Evolutionary conservation across 2,888 invertebrate species (phyloP), one percentile per base, ranked within the genome.

Genomic region (Drosophila helvetica): DNA sequence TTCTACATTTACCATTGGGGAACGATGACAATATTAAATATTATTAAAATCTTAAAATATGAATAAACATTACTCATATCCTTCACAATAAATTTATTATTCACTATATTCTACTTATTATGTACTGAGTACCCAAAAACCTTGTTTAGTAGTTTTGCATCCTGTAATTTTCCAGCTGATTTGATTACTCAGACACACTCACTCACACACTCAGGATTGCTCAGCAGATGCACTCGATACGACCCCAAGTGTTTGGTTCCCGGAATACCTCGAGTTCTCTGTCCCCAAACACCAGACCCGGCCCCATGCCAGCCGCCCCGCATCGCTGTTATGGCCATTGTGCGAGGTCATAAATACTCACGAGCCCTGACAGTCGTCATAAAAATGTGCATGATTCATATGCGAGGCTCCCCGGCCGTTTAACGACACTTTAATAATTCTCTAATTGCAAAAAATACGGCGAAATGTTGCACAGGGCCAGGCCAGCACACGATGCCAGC

Each of bases 371-470:
- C 80, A 77, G 74, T 54, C 73, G 69, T 77, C 79, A 79, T 85
- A 82, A 82, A 81, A 74, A 64, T 69, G 60, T 46, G 66, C 75
- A 81, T 82, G 85, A 82, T 79, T 82, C 82, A 82, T 84, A 81
- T 71, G 72, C 74, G 27, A 58, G 73, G 48, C 55, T 60, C 72
- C 70, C 56, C 74, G 50, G 70, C 75, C 63, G 70, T 82, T 85
- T 86, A 82, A 89, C 76, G 82, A 80, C 78, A 86, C 80, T 88
- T 89, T 88, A 89, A 86, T 89, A 89, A 88, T 89, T 89, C 84
- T 86, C 76, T 82, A 87, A 89, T 87, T 89, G 86, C 77, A 77
- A 77, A 77, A 77, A 51, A 42, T 67, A 66, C 56, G 53, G 57
- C 76, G 56, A 77, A 74, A 76, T 76, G 74, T 73, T 70, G 66